These are phyloP conservation scores for Cuniculus paca DNA, from an alignment of 2,797 vertebrate species.

Conservation along the genomic window DNA sequence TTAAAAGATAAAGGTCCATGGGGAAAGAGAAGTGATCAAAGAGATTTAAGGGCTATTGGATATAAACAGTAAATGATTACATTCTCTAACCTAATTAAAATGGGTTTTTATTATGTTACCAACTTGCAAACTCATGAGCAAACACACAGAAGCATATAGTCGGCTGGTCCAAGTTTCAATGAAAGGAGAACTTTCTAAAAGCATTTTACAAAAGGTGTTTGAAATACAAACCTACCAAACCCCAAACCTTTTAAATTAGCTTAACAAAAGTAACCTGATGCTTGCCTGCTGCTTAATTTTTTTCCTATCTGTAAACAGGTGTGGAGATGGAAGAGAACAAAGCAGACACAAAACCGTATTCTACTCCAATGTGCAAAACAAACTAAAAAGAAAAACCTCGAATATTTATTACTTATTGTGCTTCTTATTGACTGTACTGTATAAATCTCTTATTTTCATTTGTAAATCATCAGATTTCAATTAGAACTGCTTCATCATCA, in stretches of 20 bases:
- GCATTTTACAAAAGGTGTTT: constrained; percentile 69
- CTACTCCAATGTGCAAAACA: constrained; percentile 78
- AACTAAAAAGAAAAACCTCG: constrained; percentile 72
- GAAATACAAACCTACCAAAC: constrained; percentile 66
- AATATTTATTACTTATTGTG: constrained; percentile 82
- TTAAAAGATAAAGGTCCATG: neutral
- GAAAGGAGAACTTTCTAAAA: constrained; percentile 33
- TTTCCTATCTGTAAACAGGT: constrained; percentile 84
- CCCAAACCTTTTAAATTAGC: neutral
- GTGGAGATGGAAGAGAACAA: constrained; percentile 87
- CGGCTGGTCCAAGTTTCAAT: constrained; percentile 20
- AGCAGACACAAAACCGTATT: constrained; percentile 78
- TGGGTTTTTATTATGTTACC: neutral
- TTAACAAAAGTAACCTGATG: constrained; percentile 71
- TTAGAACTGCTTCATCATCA: constrained; percentile 50
- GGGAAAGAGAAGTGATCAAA: neutral
- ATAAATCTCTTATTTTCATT: constrained; percentile 83
- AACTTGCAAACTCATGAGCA: neutral
- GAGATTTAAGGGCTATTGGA: neutral
- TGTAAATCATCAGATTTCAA: constrained; percentile 61
- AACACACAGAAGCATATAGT: neutral
- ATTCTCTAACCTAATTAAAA: neutral
- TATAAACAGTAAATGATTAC: neutral
- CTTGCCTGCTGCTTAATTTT: neutral
- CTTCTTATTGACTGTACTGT: constrained; percentile 51